phyloP scores from a whole-genome alignment of 2,113 vertebrate species.

The Mohoua ochrocephala region DNA sequence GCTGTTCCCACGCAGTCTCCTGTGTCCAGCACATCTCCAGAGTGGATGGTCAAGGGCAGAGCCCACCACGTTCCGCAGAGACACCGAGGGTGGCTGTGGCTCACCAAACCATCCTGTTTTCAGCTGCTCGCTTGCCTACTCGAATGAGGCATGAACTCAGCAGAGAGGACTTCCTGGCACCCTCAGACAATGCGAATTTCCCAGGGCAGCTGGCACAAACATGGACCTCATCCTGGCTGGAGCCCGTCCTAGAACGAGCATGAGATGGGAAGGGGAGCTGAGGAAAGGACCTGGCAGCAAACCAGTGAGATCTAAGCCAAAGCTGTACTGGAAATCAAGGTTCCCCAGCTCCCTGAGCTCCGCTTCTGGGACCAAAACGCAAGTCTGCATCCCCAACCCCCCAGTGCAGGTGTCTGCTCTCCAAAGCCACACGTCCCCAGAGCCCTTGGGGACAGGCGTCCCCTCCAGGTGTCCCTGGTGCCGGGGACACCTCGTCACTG shows the following conservation, averaged over 20 bases:
- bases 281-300: not conserved
- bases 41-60: not conserved
- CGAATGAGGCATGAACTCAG: not conserved
- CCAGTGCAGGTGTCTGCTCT: not conserved
- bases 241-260: not conserved
- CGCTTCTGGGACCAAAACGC: accelerated
- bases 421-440: not conserved
- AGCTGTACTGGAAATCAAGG: not conserved
- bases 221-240: not conserved
- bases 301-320: not conserved
- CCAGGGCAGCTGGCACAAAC: not conserved
- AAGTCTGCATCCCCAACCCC: too few relatives aligned
- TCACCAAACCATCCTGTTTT: not conserved
- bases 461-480: not conserved
- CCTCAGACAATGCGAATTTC: not conserved
- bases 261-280: not conserved
- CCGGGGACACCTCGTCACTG: not conserved
- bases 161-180: not conserved
- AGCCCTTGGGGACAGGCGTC: not conserved
- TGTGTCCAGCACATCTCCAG: not conserved
- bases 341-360: not conserved
- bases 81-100: not conserved
- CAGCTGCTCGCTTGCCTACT: not conserved
- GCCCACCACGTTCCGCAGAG: accelerated
- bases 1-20: not conserved